Percentiles rank a stretch among this genome's conserved stretches.
phyloP scores from a whole-genome alignment of 1,140 invertebrate genomes.

The Brachionus asplanchnoidis region DNA sequence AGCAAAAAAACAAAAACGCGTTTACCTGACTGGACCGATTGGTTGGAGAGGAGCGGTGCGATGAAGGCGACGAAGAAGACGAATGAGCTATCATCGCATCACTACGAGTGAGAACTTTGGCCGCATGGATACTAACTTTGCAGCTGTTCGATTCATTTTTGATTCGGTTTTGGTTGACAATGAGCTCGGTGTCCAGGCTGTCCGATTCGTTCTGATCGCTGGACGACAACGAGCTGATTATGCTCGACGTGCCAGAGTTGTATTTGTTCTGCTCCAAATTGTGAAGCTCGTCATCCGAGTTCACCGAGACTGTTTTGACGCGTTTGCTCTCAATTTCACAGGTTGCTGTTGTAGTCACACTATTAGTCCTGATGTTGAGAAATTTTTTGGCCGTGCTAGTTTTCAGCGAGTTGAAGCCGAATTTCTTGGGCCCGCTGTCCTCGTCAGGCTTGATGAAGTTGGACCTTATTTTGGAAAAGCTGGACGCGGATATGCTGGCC shows the following conservation, averaged over 20 bases:
- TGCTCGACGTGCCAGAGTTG: neutral
- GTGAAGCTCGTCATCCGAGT: neutral
- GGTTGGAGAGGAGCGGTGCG: neutral
- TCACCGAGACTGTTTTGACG: neutral
- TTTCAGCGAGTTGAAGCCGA: neutral
- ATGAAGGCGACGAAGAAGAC: neutral
- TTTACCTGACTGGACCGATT: neutral
- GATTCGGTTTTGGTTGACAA: neutral
- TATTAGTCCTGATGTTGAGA: neutral
- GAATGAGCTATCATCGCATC: neutral
- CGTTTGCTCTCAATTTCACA: neutral
- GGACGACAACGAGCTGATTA: neutral
- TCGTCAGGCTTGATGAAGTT: neutral
- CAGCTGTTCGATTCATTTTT: neutral
- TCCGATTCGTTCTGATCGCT: constrained; percentile 5
- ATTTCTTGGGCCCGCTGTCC: neutral
- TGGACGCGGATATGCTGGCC: constrained; percentile 6
- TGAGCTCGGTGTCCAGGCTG: neutral
- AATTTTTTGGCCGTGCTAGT: neutral
- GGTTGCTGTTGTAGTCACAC: neutral
- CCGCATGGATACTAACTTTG: too few relatives aligned
- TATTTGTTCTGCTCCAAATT: neutral
- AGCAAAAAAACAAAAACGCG: neutral
- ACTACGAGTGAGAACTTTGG: neutral
- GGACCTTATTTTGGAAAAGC: neutral